Percentiles rank a stretch among this genome's conserved stretches.
Evolutionary conservation across 1,140 invertebrate genomes (phyloP).

Genomic region (Bombus superbus): DNA sequence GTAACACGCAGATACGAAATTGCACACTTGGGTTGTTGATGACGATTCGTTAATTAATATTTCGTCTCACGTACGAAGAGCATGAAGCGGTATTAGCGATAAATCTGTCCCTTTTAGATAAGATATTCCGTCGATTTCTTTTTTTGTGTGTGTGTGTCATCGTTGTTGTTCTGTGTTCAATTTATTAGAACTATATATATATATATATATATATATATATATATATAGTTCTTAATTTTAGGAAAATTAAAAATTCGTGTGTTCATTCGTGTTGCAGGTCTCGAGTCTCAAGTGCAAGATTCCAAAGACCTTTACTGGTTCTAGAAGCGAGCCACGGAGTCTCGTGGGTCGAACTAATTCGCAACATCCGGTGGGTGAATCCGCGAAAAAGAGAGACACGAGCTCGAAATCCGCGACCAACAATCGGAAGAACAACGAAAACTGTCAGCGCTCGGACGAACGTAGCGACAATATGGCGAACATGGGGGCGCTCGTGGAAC

Average conservation of each 20-base stretch:
- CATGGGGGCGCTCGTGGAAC: neutral
- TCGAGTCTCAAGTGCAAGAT: constrained; percentile 76
- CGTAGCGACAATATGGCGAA: constrained; percentile 30
- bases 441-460: neutral
- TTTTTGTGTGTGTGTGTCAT: no score
- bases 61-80: no score
- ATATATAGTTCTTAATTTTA: no score
- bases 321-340: constrained; percentile 66
- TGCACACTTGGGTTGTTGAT: no score
- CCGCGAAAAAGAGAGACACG: neutral
- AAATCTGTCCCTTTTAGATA: no score
- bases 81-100: no score
- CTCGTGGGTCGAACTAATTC: constrained; percentile 45
- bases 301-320: constrained; percentile 78
- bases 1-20: no score
- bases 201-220: no score
- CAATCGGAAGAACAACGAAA: neutral
- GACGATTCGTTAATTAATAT: no score
- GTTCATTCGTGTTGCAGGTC: constrained; percentile 68
- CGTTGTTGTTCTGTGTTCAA: no score
- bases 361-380: neutral
- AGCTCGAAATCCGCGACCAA: neutral
- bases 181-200: no score
- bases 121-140: no score
- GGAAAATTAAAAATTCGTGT: neutral